Base-by-base conservation (phyloP, 2,797 vertebrate species). In the Knipowitschia caucasica region DNA sequence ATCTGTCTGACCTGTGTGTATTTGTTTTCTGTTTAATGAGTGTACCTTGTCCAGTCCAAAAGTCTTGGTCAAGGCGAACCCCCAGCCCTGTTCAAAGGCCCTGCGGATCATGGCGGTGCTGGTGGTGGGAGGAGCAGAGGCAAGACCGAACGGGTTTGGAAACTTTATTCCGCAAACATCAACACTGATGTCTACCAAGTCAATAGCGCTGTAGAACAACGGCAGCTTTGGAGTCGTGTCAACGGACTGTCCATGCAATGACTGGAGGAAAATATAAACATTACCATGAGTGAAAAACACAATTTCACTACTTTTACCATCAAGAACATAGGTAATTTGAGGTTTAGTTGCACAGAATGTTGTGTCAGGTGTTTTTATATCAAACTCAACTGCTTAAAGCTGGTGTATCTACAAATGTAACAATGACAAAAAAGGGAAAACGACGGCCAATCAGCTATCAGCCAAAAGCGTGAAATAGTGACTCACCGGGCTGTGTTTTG, bases 41-140 rank as follows among this genome's bases (percentile, higher is more conserved):
- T 30, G 17, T 18, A 95, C 95, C 93, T 98, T 97, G 83, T 98
- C 88, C 66, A 98, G 78, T 36, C 91, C 92, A 74, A 98, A 98
- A 0, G 94, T 98, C 86, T 98, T 97, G 65, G 95, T 98, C 69
- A 98, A 78, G 58, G 94, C 93, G 49, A 96, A 98, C 50, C 90
- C 93, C 95, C 94, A 97, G 43, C 95, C 94, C 50, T 93, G 91
- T 73, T 94, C 89, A 77, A 98, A 98, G 15, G 93, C 94, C 85
- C 94, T 89, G 65, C 92, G 90, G 71, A 98, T 96, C 95, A 96
- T 96, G 12, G 94, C 79, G 0, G 93, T 80, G 62, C 91, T 95
- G 17, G 94, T 98, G 39, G 94, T 85, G 49, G 94, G 94, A 1
- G 95, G 92, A 4, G 95, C 94, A 26, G 95, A 95, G 10, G 95